Percentiles rank a stretch among this genome's conserved stretches.
Evolutionary conservation across 2,888 invertebrate genomes (phyloP).

Genomic region (Augochlorella aurata): DNA sequence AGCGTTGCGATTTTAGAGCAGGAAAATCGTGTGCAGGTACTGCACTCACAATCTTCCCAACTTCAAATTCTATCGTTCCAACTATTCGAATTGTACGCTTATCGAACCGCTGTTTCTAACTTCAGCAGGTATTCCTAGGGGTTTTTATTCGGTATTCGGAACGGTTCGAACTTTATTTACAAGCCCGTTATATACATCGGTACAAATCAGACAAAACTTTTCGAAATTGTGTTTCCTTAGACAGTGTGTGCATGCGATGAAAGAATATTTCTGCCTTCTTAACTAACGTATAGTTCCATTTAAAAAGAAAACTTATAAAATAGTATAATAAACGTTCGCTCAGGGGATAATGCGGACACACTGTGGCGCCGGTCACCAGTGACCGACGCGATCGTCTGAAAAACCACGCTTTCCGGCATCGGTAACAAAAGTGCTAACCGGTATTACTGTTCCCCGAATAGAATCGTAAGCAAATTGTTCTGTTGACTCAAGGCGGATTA

Average conservation of each 20-base stretch:
- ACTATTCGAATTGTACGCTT: no score
- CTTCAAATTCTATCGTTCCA: not conserved
- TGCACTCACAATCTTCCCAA: not conserved
- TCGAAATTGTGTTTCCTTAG: no score
- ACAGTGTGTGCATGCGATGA: no score
- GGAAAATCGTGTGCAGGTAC: not conserved
- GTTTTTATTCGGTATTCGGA: no score
- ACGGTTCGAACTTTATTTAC: no score
- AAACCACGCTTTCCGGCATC: not conserved
- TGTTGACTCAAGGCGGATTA: conserved; percentile 17
- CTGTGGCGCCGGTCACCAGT: not conserved
- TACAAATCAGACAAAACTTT: no score
- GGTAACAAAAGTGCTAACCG: not conserved
- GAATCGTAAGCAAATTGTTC: conserved; percentile 15
- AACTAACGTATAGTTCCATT: no score
- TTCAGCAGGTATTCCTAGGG: no score
- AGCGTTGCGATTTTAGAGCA: not conserved
- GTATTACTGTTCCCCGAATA: not conserved
- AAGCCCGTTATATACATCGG: no score
- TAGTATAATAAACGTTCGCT: not conserved
- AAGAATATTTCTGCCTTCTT: no score
- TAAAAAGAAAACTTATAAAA: not conserved
- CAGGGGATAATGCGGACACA: not conserved
- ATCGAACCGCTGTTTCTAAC: no score
- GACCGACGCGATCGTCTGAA: not conserved